Conservation (phyloP, 2,797 vertebrate species). For the Trachops cirrhosus region DNA sequence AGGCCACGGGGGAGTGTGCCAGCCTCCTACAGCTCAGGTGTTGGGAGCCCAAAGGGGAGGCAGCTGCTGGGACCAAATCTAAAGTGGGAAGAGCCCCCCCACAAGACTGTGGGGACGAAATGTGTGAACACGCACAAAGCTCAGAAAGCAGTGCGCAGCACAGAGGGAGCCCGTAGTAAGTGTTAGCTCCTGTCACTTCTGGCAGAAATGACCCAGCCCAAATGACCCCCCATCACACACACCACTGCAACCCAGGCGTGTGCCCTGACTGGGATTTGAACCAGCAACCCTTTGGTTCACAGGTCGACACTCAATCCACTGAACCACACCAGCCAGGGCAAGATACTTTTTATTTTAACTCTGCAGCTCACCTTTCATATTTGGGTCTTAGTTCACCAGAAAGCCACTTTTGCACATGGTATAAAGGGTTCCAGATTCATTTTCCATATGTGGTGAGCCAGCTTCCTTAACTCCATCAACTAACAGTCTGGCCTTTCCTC, state of each 20-base stretch:
- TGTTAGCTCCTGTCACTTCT: not conserved
- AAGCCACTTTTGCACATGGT: not conserved
- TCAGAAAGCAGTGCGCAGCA: not conserved
- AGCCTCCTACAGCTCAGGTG: not conserved
- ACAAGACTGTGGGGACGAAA: not conserved
- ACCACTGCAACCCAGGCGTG: not conserved
- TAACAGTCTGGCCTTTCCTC: not conserved
- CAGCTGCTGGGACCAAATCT: not conserved
- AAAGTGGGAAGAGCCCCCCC: not conserved
- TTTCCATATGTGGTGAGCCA: not conserved
- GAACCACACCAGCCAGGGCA: not conserved
- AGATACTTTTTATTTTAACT: not conserved
- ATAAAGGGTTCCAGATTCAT: not conserved
- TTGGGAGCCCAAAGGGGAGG: not conserved
- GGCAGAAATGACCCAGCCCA: not conserved
- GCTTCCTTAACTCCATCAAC: not conserved
- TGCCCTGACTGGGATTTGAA: too few relatives aligned
- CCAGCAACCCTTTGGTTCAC: too few relatives aligned
- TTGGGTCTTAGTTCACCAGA: not conserved
- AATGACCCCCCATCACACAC: not conserved
- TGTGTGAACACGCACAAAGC: not conserved
- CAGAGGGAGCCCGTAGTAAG: not conserved
- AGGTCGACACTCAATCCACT: too few relatives aligned
- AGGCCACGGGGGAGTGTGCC: fast-evolving
- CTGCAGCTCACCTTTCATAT: not conserved